Percentiles rank a stretch among this genome's conserved stretches.
phyloP scores from a whole-genome alignment of 2,113 vertebrate genomes.

The Pomatostomus ruficeps region DNA sequence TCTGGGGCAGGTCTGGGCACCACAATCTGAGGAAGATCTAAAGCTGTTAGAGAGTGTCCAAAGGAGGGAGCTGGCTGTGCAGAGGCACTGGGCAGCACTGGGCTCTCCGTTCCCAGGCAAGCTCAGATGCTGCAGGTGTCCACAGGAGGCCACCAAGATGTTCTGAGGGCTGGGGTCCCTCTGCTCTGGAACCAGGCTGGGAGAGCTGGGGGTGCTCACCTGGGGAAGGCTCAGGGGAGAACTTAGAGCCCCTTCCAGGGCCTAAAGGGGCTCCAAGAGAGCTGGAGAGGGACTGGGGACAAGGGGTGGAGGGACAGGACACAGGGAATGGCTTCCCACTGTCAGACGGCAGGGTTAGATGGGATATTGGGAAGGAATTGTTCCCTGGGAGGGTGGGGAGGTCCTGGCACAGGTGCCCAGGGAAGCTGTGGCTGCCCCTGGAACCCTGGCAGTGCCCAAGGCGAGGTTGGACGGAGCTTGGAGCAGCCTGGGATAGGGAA shows the following conservation, averaged over 20 bases:
- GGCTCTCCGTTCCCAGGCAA: background rate
- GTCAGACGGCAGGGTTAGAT: background rate
- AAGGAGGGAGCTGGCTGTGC: background rate
- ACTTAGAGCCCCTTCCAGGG: fast-evolving
- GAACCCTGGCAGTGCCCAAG: background rate
- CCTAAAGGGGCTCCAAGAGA: background rate
- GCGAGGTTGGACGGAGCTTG: fast-evolving
- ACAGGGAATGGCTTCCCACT: background rate
- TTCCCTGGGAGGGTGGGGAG: fast-evolving
- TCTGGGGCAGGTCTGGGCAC: background rate
- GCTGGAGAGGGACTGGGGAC: background rate
- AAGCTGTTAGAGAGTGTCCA: background rate
- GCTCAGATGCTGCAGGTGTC: background rate
- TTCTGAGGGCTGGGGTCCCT: background rate
- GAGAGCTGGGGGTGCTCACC: background rate
- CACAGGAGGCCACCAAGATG: background rate
- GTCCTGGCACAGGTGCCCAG: background rate
- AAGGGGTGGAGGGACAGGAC: background rate
- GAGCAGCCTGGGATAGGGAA: fast-evolving
- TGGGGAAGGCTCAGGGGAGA: background rate
- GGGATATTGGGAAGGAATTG: background rate
- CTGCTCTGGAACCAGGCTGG: background rate
- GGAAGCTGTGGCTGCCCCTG: background rate
- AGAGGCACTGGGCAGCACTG: background rate
- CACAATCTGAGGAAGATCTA: background rate